These are phyloP conservation scores for Takifugu bimaculatus DNA, from an alignment of 2,113 vertebrate species.

Conservation along the genomic window DNA sequence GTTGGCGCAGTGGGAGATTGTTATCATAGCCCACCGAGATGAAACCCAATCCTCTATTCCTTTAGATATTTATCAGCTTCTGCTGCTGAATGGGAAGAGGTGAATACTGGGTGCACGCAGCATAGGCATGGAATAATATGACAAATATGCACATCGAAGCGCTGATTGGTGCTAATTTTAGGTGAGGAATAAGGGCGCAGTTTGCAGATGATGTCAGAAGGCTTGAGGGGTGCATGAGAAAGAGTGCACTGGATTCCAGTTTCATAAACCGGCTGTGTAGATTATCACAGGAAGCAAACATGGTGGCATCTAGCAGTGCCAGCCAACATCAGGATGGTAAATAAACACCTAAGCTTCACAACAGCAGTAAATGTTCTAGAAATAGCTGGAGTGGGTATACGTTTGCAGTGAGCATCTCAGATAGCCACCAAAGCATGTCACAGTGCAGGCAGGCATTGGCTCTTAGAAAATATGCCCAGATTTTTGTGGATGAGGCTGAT, in stretches of 20 bases:
- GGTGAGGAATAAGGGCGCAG: slow-evolving; percentile 22
- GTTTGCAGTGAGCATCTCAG: slow-evolving; percentile 24
- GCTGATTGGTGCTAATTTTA: background rate
- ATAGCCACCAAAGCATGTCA: slow-evolving; percentile 6
- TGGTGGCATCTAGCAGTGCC: slow-evolving; percentile 52
- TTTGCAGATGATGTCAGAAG: slow-evolving; percentile 40
- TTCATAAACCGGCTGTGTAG: slow-evolving; percentile 57
- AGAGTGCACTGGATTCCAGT: slow-evolving; percentile 48
- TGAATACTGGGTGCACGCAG: background rate
- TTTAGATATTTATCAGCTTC: slow-evolving; percentile 45
- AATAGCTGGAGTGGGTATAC: slow-evolving; percentile 42
- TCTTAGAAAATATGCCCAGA: background rate
- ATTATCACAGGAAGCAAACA: slow-evolving; percentile 69
- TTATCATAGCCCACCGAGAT: slow-evolving; percentile 48
- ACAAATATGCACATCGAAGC: too few species aligned
- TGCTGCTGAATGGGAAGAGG: slow-evolving; percentile 18
- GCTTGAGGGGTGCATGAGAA: slow-evolving; percentile 38
- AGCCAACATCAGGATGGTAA: slow-evolving; percentile 60
- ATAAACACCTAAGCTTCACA: slow-evolving; percentile 57
- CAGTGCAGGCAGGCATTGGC: background rate
- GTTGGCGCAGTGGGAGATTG: slow-evolving; percentile 53
- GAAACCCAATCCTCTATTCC: slow-evolving; percentile 54
- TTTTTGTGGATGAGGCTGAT: background rate
- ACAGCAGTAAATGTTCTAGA: slow-evolving; percentile 51
- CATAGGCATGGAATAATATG: background rate